phyloP scores from a whole-genome alignment of 2,888 invertebrate genomes.

The Beris chalybata region DNA sequence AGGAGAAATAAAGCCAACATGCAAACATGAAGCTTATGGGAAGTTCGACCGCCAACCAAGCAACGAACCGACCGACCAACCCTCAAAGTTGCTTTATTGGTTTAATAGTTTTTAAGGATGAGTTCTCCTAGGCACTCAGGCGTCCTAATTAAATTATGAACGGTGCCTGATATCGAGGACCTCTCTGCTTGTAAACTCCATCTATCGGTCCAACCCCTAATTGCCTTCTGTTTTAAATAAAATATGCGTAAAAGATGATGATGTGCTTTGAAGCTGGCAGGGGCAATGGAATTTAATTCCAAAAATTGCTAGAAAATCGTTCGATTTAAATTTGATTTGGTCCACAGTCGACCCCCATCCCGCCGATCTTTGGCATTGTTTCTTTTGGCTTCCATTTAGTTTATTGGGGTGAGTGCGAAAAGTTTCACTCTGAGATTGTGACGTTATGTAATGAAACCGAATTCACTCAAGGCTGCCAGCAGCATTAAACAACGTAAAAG shows the following conservation, averaged over 20 bases:
- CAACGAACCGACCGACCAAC: neutral
- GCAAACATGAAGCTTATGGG: neutral
- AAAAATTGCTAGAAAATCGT: slow-evolving; percentile 25
- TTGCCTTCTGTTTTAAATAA: slow-evolving; percentile 29
- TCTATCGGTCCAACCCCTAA: slow-evolving; percentile 23
- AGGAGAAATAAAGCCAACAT: slow-evolving; percentile 2
- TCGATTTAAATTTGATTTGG: neutral
- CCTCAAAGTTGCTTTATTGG: slow-evolving; percentile 12
- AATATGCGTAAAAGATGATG: slow-evolving; percentile 31
- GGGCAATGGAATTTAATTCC: slow-evolving; percentile 17
- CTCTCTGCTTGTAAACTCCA: slow-evolving; percentile 2
- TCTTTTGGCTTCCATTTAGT: neutral
- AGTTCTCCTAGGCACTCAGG: slow-evolving; percentile 17
- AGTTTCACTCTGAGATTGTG: neutral
- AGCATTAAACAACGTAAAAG: too few species aligned
- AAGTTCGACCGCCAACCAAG: neutral
- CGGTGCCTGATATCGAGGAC: neutral
- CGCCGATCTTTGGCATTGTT: neutral
- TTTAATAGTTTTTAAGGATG: slow-evolving; percentile 31
- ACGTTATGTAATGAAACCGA: too few species aligned
- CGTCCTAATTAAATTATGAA: slow-evolving; percentile 32
- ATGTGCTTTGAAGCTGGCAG: slow-evolving; percentile 1
- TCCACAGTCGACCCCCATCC: neutral
- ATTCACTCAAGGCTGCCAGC: too few species aligned
- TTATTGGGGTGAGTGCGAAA: neutral